Evolutionary conservation across 2,888 invertebrate genomes (phyloP).

Genomic region (Bruchidius siliquastri): DNA sequence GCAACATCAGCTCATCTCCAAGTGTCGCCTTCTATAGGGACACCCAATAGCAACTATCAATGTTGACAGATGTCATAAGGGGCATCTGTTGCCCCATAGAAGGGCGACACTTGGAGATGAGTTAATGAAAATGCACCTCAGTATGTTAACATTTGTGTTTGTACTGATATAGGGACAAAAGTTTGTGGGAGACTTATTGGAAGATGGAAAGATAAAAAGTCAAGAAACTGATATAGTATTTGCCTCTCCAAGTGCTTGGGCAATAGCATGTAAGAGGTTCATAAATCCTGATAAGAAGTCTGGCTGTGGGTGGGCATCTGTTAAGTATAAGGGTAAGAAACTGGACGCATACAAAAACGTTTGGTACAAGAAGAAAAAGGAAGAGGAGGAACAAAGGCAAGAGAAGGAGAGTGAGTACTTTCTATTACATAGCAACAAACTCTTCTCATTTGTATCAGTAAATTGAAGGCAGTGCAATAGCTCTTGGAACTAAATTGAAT

Average conservation of each 20-base stretch:
- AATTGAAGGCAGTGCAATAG: too few relatives aligned
- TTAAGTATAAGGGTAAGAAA: conserved; percentile 82
- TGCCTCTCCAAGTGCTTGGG: conserved; percentile 89
- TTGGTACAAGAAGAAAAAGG: conserved; percentile 66
- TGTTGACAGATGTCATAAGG: too few relatives aligned
- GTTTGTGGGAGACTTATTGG: conserved; percentile 79
- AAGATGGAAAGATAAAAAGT: conserved; percentile 84
- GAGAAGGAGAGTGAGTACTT: conserved; percentile 30
- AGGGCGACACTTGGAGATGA: too few relatives aligned
- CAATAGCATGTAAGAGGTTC: conserved; percentile 84
- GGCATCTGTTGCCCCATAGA: too few relatives aligned
- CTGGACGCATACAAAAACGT: conserved; percentile 83
- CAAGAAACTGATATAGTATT: conserved; percentile 85
- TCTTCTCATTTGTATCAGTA: too few relatives aligned
- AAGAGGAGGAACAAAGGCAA: conserved; percentile 34
- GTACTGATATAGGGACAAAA: conserved; percentile 67
- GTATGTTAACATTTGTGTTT: conserved; percentile 5
- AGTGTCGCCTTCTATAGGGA: too few relatives aligned
- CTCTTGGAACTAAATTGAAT: too few relatives aligned
- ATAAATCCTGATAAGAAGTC: conserved; percentile 89
- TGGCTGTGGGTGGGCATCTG: conserved; percentile 91
- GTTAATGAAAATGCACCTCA: too few relatives aligned
- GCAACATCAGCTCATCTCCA: too few relatives aligned
- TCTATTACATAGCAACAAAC: too few relatives aligned
- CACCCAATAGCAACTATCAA: too few relatives aligned